Conservation (phyloP, 2,113 vertebrate genomes). For the Serinus canaria region DNA sequence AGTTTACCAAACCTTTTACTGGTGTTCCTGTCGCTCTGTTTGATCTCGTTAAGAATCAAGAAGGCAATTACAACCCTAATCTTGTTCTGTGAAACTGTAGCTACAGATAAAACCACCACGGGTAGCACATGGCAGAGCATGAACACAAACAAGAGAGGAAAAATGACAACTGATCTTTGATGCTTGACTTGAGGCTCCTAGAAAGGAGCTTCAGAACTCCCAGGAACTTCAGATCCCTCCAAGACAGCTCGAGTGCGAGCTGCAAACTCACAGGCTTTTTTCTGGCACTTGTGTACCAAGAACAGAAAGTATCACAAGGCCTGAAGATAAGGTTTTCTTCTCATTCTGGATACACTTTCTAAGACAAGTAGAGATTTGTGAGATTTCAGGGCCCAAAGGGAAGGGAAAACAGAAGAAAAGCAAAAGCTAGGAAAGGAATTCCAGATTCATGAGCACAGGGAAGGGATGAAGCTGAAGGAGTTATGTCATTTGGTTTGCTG, state of each 20-base stretch:
- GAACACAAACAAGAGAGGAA: background rate
- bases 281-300: background rate
- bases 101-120: background rate
- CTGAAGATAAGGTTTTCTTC: background rate
- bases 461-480: background rate
- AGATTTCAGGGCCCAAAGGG: background rate
- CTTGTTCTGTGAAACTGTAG: background rate
- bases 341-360: background rate
- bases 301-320: background rate
- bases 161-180: background rate
- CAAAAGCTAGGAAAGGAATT: background rate
- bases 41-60: slow-evolving; percentile 43
- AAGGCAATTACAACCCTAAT: slow-evolving; percentile 51
- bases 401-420: background rate
- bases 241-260: background rate
- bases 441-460: background rate
- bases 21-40: background rate
- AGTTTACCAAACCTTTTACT: background rate
- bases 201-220: slow-evolving; percentile 8
- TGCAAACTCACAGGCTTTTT: background rate
- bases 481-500: background rate
- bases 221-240: background rate
- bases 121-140: background rate
- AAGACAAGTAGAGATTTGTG: background rate
- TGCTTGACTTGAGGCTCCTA: background rate